Base-by-base conservation (phyloP, 2,888 invertebrate species). In the Sycophila texana region DNA sequence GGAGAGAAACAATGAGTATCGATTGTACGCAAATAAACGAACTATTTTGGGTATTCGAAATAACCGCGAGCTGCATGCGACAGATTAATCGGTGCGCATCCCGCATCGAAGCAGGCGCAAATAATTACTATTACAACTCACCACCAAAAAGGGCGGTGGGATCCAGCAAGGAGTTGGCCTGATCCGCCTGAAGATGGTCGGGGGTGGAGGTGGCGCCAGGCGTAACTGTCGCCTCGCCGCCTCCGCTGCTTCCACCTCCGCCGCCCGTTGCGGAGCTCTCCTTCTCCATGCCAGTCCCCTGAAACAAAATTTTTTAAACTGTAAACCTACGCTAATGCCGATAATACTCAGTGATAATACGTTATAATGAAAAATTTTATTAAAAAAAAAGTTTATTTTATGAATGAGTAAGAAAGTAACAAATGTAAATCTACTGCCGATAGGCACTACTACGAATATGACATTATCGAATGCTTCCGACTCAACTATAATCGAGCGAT, bases 111-210 rank as follows among this genome's bases (percentile, higher is more conserved):
- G 55, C 55, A 16, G 1, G 0, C 18, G 5, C n/a, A 74, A 72
- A 51, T n/a, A 57, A 67, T 53, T 58, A 78, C 20, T 5, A n/a
- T n/a, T n/a, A 20, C 20, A 80, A 89, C 92, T 91, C 87, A 92
- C 92, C 92, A 91, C 95, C 94, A 88, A 95, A 95, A 84, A 95
- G 92, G 83, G 94, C 94, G 87, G 96, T 95, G 85, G 96, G 95
- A 92, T 96, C 96, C 90, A 96, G 93, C 85, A 96, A 92, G 83
- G 95, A 94, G 91, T 87, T 91, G 90, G 91, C 91, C 91, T 91
- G 91, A 91, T 91, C 93, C 92, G 89, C 89, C 87, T 87, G 90
- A 85, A 88, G 92, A 92, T 90, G 92, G 91, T 91, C 94, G 93
- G 91, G 95, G 95, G 93, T 89, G 89, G 90, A 91, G 90, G 89